phyloP scores from a whole-genome alignment of 2,888 invertebrate species.

The Pseudococcus viburni region DNA sequence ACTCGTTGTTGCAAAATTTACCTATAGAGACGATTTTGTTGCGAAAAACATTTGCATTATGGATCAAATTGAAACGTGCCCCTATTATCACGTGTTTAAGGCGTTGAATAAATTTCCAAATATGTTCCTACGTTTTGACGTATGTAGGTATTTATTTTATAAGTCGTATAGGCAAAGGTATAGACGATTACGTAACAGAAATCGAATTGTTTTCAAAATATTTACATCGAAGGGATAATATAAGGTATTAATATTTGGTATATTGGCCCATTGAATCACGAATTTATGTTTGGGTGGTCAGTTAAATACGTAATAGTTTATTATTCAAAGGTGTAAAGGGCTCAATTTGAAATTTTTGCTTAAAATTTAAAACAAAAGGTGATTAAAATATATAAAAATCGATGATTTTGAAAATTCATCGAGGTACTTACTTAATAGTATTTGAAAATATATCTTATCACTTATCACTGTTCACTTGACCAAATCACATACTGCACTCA shows the following conservation, averaged over 20 bases:
- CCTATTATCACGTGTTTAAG: conserved; percentile 28
- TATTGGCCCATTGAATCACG: not conserved
- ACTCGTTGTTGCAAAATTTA: conserved; percentile 27
- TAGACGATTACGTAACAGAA: not conserved
- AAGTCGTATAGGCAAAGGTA: not conserved
- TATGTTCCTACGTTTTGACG: not conserved
- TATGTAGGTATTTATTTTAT: not conserved
- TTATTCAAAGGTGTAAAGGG: too few species aligned
- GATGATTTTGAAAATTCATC: not conserved
- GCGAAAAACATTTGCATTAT: conserved; percentile 7
- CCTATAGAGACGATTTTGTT: not conserved
- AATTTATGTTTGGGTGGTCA: too few species aligned
- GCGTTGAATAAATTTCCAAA: not conserved
- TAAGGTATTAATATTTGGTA: not conserved
- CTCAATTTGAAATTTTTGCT: too few species aligned
- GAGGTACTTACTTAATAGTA: conserved; percentile 34
- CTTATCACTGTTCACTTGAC: conserved; percentile 54
- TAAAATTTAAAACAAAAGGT: too few species aligned
- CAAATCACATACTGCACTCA: conserved; percentile 56
- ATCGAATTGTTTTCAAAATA: conserved; percentile 1
- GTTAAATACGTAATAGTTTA: too few species aligned
- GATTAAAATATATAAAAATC: too few species aligned
- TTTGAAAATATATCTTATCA: conserved; percentile 43
- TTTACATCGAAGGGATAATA: not conserved
- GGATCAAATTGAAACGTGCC: conserved; percentile 12